Percentiles rank a stretch among this genome's conserved stretches.
These are phyloP conservation scores for Orientallactaga sibirica DNA, from an alignment of 2,797 vertebrate species.

Conservation along the genomic window DNA sequence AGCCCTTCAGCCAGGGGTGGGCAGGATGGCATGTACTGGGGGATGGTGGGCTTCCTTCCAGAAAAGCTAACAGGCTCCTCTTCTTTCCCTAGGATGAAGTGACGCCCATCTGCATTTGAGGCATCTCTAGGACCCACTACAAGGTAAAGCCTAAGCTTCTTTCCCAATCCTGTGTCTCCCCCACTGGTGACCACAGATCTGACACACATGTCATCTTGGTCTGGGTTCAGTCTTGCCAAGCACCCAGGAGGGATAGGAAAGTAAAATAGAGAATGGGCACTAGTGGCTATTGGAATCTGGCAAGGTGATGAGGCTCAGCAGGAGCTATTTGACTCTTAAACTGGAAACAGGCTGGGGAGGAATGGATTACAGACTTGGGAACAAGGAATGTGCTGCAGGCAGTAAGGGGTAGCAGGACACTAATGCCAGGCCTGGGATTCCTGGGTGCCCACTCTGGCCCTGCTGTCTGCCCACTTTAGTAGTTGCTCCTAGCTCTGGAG, in stretches of 20 bases:
- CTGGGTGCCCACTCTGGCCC: fast-evolving
- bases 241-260: not conserved
- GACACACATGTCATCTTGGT: not conserved
- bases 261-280: not conserved
- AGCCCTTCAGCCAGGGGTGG: not conserved
- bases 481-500: not conserved
- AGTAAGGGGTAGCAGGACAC: not conserved
- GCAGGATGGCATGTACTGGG: not conserved
- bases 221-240: not conserved
- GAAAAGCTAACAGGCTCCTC: constrained; percentile 56
- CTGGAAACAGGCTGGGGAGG: not conserved
- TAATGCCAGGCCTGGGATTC: not conserved
- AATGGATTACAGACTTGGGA: not conserved
- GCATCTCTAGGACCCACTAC: constrained; percentile 82
- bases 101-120: constrained; percentile 78
- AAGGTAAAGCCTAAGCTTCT: constrained; percentile 86
- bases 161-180: not conserved
- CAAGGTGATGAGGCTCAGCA: not conserved
- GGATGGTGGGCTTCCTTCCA: not conserved
- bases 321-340: not conserved
- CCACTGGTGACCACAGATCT: not conserved
- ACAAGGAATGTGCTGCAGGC: not conserved
- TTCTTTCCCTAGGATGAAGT: constrained; percentile 88
- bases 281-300: not conserved
- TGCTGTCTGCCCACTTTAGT: fast-evolving